Base-by-base conservation (phyloP, 2,113 vertebrate species). In the Notarius quadriscutis region DNA sequence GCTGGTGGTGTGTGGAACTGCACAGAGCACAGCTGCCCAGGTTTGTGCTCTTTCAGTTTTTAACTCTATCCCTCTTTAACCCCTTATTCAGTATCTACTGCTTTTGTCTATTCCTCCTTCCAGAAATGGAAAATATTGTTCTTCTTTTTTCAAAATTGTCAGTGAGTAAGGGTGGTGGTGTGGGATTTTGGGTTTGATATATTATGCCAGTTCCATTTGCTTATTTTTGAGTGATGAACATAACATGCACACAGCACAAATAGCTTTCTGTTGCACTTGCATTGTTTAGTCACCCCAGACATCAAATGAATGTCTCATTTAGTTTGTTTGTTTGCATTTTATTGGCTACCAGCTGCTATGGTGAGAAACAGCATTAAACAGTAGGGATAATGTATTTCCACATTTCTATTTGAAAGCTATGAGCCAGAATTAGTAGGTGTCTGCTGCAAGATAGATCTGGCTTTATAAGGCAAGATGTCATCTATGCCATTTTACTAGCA, bases 1-100 rank as follows among this genome's bases (percentile, higher is more conserved):
- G 18, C 89, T 67, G 96, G 95, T 48, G 97, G 97, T 90, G 95
- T 94, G 87, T 99, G 98, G 98, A 95, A 96, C 91, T 99, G 98
- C 93, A 97, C 96, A 27, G 95, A 97, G 11, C 89, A 96, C 85
- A 95, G 94, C 55, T 99, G 98, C 88, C 97, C 98, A 94, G 98
- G 98, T 99, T 93, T 34, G 89, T 9, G 7, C 4, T 81, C 65
- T 84, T 20, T 77, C 10, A 51, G 5, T 67, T 14, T 81, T 83
- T 58, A 25, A 62, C 18, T 34, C 1, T 83, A 8, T 82, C 4
- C 81, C 4, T 50, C 51, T 57, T 10, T 18, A 4, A 4, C 5
- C 17, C n/a, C 5, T n/a, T 14, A 91, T 69, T 79, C 53, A 22
- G 2, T 85, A 1, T 9, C 0, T 41, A 34, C 55, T 85, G 20